Conservation (phyloP, 2,888 invertebrate genomes). For the Acronicta psi region DNA sequence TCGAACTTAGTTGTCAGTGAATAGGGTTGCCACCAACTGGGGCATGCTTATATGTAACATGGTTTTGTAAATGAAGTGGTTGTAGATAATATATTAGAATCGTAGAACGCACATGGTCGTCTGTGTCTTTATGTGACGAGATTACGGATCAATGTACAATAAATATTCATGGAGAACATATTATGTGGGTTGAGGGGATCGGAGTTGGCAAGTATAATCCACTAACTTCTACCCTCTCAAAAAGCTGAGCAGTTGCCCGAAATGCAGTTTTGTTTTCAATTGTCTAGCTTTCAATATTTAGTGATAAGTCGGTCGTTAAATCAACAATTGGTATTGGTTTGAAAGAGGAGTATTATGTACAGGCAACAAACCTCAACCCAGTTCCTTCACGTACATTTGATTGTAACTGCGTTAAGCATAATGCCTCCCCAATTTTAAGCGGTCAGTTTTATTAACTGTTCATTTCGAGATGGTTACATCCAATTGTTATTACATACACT, state of each 20-base stretch:
- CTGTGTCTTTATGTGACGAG: constrained; percentile 6
- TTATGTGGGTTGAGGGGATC: too few species aligned
- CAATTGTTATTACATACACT: too few species aligned
- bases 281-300: constrained; percentile 9
- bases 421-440: too few species aligned
- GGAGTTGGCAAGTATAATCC: not conserved
- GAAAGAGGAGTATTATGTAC: too few species aligned
- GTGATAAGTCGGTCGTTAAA: not conserved
- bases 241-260: not conserved
- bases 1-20: constrained; percentile 13
- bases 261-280: not conserved
- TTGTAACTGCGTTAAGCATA: too few species aligned
- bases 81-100: constrained; percentile 24
- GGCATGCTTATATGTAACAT: not conserved
- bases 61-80: constrained; percentile 12
- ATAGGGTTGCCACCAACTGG: constrained; percentile 2
- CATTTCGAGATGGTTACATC: too few species aligned
- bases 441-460: too few species aligned
- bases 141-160: constrained; percentile 3
- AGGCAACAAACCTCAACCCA: too few species aligned
- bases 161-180: not conserved
- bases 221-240: not conserved
- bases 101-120: constrained; percentile 38
- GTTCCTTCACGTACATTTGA: too few species aligned
- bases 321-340: not conserved